phyloP scores from a whole-genome alignment of 1,140 invertebrate species.

The Episyrphus balteatus region DNA sequence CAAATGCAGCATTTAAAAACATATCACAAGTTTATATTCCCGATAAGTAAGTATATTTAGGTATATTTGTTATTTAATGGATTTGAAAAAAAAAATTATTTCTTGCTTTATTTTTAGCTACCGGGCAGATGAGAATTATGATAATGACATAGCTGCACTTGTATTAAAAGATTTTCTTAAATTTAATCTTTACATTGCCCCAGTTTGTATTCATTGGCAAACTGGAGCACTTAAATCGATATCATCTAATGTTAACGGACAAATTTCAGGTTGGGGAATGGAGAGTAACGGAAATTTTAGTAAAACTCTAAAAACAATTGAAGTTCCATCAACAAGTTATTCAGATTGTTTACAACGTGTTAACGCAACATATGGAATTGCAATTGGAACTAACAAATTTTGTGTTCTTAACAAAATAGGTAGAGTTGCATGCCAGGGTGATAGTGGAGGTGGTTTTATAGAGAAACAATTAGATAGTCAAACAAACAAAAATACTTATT shows the following conservation, averaged over 20 bases:
- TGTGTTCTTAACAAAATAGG: constrained; percentile 10
- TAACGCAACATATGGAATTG: too few species aligned
- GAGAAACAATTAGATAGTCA: constrained; percentile 13
- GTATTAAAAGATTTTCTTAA: not conserved
- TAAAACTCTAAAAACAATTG: constrained; percentile 6
- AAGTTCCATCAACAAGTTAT: constrained; percentile 5
- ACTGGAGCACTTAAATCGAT: constrained; percentile 1
- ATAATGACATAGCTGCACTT: not conserved
- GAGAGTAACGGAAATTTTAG: constrained; percentile 4
- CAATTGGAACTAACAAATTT: constrained; percentile 9
- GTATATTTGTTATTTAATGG: too few species aligned
- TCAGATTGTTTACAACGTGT: constrained; percentile 4
- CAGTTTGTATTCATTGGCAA: not conserved
- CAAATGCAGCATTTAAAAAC: not conserved
- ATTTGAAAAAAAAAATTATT: too few species aligned
- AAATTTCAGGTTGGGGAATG: constrained; percentile 37
- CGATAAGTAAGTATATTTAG: constrained; percentile 10
- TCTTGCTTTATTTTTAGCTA: not conserved
- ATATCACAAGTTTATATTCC: constrained; percentile 5
- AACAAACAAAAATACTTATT: constrained; percentile 13
- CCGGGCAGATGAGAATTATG: not conserved
- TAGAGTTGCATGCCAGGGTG: constrained; percentile 4
- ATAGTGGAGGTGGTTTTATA: constrained; percentile 26
- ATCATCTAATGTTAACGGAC: not conserved
- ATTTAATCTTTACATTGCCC: not conserved